Evolutionary conservation across 2,113 vertebrate genomes (phyloP).

Genomic region (Ptilorrhoa leucosticta): DNA sequence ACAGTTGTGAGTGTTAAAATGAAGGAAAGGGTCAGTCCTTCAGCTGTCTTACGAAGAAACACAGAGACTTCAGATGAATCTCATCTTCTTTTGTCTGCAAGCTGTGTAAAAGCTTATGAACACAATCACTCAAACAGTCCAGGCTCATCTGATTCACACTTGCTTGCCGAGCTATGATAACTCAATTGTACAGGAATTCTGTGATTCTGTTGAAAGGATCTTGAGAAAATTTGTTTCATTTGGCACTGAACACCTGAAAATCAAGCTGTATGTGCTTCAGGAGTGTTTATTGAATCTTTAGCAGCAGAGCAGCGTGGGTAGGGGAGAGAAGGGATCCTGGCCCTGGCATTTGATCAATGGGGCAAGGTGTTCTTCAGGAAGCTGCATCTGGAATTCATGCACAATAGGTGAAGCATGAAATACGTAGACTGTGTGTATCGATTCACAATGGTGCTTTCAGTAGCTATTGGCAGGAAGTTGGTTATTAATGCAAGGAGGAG

Average conservation of each 20-base stretch:
- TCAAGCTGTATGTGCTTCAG: background rate
- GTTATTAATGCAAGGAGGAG: background rate
- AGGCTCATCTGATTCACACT: background rate
- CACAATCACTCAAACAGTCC: background rate
- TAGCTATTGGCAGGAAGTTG: background rate
- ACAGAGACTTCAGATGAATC: background rate
- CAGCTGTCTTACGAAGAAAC: background rate
- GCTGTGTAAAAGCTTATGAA: background rate
- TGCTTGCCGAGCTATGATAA: background rate
- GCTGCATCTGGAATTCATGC: constrained; percentile 11
- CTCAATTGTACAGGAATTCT: background rate
- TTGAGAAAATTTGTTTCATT: background rate
- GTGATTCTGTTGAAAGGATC: background rate
- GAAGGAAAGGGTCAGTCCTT: background rate
- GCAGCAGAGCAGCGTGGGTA: background rate
- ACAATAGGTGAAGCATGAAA: background rate
- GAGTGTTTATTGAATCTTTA: background rate
- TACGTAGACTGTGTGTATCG: background rate
- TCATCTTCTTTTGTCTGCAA: background rate
- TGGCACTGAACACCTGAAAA: background rate
- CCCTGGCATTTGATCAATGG: background rate
- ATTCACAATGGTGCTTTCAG: constrained; percentile 22
- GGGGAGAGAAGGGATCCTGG: background rate
- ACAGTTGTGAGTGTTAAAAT: background rate
- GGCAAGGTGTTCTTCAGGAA: background rate